These are phyloP conservation scores for Minunthozetes semirufus DNA, from an alignment of 2,888 invertebrate genomes.

Conservation along the genomic window DNA sequence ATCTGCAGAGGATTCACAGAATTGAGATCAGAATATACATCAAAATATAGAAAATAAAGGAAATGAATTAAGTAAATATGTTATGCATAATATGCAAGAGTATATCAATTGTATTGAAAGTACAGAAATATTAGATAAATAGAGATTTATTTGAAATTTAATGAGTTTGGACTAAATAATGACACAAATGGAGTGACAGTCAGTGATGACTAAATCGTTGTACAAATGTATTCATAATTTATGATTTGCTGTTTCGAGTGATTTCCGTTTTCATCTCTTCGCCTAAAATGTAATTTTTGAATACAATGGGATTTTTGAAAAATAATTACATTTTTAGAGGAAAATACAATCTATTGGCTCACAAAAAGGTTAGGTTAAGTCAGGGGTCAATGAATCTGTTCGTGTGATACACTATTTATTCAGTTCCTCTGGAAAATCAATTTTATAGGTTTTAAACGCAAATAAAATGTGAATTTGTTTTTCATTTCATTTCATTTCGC, in stretches of 20 bases:
- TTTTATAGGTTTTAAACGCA: too few species aligned
- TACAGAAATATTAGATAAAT: not conserved
- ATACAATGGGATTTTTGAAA: too few species aligned
- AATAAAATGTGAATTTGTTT: too few species aligned
- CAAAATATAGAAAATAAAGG: not conserved
- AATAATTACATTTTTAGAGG: not conserved
- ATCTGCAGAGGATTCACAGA: too few species aligned
- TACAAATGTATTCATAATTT: not conserved
- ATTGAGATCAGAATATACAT: not conserved
- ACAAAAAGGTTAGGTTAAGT: conserved; percentile 1
- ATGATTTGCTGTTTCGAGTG: not conserved
- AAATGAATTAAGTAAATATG: conserved; percentile 14
- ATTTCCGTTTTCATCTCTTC: conserved; percentile 8
- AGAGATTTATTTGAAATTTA: not conserved
- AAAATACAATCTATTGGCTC: not conserved
- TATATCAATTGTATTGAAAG: too few species aligned
- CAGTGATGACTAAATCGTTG: not conserved
- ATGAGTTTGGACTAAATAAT: not conserved
- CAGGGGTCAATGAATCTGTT: conserved; percentile 9
- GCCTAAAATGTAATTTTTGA: too few species aligned
- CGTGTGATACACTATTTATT: not conserved
- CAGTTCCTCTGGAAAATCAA: too few species aligned
- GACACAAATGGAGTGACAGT: not conserved
- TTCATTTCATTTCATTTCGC: too few species aligned
- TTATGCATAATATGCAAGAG: not conserved